Conservation (phyloP, 2,888 invertebrate species). For the Anthrax anthrax region DNA sequence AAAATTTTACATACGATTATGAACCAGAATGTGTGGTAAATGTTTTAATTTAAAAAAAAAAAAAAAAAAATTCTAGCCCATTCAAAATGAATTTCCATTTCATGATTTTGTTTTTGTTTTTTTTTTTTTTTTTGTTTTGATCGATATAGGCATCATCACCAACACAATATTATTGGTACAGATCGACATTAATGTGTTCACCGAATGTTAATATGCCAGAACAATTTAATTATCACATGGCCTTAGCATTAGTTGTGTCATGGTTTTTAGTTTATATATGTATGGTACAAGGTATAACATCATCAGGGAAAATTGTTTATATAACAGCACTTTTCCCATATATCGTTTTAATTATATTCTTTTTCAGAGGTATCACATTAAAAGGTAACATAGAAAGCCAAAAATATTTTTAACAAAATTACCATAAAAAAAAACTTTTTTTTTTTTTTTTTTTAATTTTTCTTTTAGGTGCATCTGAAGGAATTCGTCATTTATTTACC, state of each 20-base stretch:
- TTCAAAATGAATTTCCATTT: too few relatives aligned
- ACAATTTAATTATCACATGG: slow-evolving; percentile 84
- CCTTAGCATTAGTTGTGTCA: slow-evolving; percentile 68
- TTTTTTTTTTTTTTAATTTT: not conserved
- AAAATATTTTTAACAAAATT: not conserved
- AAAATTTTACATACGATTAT: slow-evolving; percentile 60
- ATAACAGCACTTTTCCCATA: slow-evolving; percentile 96
- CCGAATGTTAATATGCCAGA: slow-evolving; percentile 75
- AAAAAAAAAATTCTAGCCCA: too few relatives aligned
- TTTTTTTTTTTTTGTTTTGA: too few relatives aligned
- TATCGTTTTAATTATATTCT: slow-evolving; percentile 87
- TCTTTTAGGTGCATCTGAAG: slow-evolving; percentile 43
- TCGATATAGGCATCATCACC: slow-evolving; percentile 64
- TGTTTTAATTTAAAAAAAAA: not conserved
- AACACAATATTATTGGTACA: slow-evolving; percentile 91
- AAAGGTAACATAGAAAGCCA: slow-evolving; percentile 59
- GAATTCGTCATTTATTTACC: slow-evolving; percentile 75
- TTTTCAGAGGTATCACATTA: slow-evolving; percentile 83
- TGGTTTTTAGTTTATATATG: slow-evolving; percentile 93
- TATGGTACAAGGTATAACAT: slow-evolving; percentile 95
- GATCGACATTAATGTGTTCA: slow-evolving; percentile 80
- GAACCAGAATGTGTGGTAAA: slow-evolving; percentile 71
- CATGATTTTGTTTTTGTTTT: too few relatives aligned
- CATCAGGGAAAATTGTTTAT: slow-evolving; percentile 92
- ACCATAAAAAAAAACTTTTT: too few relatives aligned